phyloP scores from a whole-genome alignment of 2,888 invertebrate species.

The Monochamus alternatus region DNA sequence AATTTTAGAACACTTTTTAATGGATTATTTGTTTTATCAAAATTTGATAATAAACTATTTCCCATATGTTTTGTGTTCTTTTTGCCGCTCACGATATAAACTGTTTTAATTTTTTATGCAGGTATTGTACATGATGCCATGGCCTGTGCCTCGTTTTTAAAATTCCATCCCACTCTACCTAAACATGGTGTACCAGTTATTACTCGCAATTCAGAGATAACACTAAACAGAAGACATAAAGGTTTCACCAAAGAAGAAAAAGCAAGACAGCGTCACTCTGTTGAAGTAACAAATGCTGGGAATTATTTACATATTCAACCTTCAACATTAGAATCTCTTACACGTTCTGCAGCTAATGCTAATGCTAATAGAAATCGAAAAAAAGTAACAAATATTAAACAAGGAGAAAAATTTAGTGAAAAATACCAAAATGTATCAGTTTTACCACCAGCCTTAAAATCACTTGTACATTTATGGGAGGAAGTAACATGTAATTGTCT shows the following conservation, averaged over 20 bases:
- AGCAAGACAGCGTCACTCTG: constrained; percentile 87
- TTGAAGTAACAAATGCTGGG: constrained; percentile 82
- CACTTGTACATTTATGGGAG: constrained; percentile 93
- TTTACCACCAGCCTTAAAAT: constrained; percentile 89
- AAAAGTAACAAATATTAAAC: constrained; percentile 72
- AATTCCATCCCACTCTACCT: constrained; percentile 91
- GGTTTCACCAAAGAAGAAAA: constrained; percentile 76
- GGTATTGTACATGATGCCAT: constrained; percentile 97
- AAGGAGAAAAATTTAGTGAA: constrained; percentile 66
- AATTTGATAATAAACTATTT: too few species aligned
- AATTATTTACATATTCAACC: constrained; percentile 86
- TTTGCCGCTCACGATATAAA: background rate
- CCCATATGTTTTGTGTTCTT: too few species aligned
- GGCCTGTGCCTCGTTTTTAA: constrained; percentile 96
- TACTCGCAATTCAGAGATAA: constrained; percentile 73
- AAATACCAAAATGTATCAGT: constrained; percentile 79
- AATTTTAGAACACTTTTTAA: too few species aligned
- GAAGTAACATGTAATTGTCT: constrained; percentile 81
- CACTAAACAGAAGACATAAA: constrained; percentile 70
- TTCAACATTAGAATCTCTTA: constrained; percentile 83
- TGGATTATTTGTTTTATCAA: too few species aligned
- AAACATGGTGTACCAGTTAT: constrained; percentile 86
- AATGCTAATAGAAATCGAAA: constrained; percentile 78
- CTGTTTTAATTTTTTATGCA: constrained; percentile 55
- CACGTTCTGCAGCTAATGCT: constrained; percentile 85